Conservation (phyloP, 2,888 invertebrate genomes). For the Norana najaformis region DNA sequence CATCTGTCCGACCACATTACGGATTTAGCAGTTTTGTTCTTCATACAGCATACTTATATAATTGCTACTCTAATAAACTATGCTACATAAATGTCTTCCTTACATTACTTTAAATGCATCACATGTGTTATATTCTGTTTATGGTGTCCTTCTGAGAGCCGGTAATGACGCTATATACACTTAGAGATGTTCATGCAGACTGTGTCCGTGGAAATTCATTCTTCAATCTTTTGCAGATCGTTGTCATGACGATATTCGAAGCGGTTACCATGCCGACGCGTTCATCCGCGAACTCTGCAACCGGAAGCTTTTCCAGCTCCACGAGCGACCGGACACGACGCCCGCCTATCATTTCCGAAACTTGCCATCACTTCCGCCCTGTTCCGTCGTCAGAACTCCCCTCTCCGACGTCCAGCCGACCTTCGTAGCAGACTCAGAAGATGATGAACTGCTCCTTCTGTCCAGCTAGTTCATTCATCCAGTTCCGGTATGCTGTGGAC, state of each 20-base stretch:
- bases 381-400: neutral
- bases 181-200: too few species aligned
- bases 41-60: too few species aligned
- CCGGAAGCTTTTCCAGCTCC: neutral
- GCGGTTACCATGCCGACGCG: neutral
- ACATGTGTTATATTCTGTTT: too few species aligned
- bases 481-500: neutral
- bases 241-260: neutral
- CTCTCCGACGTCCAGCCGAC: neutral
- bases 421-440: neutral
- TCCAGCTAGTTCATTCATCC: neutral
- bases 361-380: neutral
- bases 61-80: too few species aligned
- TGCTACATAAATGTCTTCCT: too few species aligned
- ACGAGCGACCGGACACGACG: neutral
- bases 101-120: too few species aligned
- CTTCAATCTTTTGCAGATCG: neutral
- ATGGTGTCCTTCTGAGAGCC: too few species aligned
- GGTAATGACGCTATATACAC: too few species aligned
- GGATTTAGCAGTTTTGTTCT: too few species aligned
- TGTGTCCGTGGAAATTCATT: too few species aligned
- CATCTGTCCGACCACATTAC: too few species aligned
- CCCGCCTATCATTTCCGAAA: neutral
- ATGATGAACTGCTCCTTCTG: neutral
- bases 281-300: conserved; percentile 10